Percentiles rank a stretch among this genome's conserved stretches.
phyloP scores from a whole-genome alignment of 37 sponge, comb jelly and placozoan genomes.

The Crambe crambe region DNA sequence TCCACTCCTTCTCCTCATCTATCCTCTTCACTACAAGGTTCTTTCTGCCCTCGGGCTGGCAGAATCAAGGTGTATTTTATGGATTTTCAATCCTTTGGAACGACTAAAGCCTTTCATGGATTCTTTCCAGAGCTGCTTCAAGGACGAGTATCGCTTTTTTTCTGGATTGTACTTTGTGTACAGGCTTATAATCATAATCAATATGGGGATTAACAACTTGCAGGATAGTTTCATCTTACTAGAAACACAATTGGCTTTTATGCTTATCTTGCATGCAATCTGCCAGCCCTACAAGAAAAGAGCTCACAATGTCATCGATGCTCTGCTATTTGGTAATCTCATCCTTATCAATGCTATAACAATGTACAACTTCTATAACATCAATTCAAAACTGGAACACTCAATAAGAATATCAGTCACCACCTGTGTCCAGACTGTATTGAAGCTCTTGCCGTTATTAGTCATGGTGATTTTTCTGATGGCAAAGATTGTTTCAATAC shows the following conservation, averaged over 20 bases:
- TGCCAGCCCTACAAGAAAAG: constrained; percentile 13
- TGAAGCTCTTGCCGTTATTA: background rate
- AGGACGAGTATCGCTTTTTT: constrained; percentile 32
- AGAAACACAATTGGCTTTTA: background rate
- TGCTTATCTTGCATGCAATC: constrained; percentile 6
- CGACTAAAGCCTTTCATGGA: constrained; percentile 21
- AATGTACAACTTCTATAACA: background rate
- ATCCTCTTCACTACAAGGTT: constrained; percentile 21
- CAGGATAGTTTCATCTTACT: background rate
- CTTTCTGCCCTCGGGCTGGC: background rate
- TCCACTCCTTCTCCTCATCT: constrained; percentile 15
- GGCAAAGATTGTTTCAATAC: too few species aligned
- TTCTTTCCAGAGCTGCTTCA: constrained; percentile 34
- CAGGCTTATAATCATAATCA: background rate
- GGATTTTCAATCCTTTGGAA: constrained; percentile 4
- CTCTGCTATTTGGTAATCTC: constrained; percentile 10
- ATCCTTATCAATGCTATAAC: constrained; percentile 19
- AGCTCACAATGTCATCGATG: constrained; percentile 11
- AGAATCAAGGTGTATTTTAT: background rate
- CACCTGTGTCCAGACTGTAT: background rate
- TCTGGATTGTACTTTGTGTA: constrained; percentile 20
- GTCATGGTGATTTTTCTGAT: background rate
- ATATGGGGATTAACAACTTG: background rate
- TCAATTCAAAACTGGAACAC: background rate
- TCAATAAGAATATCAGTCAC: too few species aligned